Evolutionary conservation across 2,113 vertebrate species (phyloP).

Genomic region (Tenrec ecaudatus): DNA sequence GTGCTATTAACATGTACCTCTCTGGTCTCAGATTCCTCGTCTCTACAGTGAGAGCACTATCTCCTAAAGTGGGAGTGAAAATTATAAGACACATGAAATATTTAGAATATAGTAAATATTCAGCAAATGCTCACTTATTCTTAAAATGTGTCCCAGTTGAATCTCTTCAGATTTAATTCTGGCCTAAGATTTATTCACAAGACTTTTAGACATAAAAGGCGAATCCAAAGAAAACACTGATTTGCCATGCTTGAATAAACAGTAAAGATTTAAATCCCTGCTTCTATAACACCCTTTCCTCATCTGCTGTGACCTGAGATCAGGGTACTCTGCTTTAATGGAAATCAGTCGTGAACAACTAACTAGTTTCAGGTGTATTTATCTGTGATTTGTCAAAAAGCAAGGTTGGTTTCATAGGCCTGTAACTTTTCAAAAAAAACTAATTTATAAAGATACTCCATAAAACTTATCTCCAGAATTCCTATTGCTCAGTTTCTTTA

Average conservation of each 20-base stretch:
- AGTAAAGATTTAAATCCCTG: conserved; percentile 2
- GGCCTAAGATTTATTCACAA: conserved; percentile 51
- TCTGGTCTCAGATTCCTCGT: background rate
- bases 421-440: conserved; percentile 11
- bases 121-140: background rate
- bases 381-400: conserved; percentile 27
- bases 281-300: background rate
- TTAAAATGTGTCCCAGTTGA: conserved; percentile 1
- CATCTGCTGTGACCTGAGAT: background rate
- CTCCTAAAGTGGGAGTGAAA: background rate
- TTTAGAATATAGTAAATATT: conserved; percentile 1
- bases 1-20: background rate
- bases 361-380: conserved; percentile 19
- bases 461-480: conserved; percentile 41
- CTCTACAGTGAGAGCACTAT: conserved; percentile 17
- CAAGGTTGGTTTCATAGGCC: too few species aligned
- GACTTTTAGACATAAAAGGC: conserved; percentile 25
- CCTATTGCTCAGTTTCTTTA: conserved; percentile 29
- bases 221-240: background rate
- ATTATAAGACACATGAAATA: background rate
- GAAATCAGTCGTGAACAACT: conserved; percentile 38
- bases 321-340: conserved; percentile 1
- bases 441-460: conserved; percentile 47
- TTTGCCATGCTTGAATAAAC: conserved; percentile 23
- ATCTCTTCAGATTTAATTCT: background rate